Percentiles rank a stretch among this genome's conserved stretches.
Evolutionary conservation across 1,140 invertebrate species (phyloP).

Genomic region (Euura saliciscinereae): DNA sequence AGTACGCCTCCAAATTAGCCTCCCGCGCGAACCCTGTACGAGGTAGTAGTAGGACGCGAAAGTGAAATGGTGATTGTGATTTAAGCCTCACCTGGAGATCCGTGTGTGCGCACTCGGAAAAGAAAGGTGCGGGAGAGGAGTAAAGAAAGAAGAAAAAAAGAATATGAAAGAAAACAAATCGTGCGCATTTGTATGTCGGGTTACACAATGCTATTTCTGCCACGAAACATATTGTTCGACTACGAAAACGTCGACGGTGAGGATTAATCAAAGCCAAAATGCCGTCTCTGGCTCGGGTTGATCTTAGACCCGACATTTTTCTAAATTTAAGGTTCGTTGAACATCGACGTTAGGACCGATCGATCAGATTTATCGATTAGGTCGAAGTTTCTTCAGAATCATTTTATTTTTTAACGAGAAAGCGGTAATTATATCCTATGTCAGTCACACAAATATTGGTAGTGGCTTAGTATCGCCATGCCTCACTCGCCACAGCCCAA

Average conservation of each 20-base stretch:
- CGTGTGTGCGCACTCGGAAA: background rate
- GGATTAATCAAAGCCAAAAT: constrained; percentile 1
- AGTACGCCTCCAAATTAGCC: background rate
- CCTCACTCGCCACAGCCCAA: background rate
- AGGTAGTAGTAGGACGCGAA: background rate
- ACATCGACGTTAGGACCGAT: background rate
- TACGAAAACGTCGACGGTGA: background rate
- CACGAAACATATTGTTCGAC: background rate
- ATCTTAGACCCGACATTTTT: background rate
- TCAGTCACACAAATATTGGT: background rate
- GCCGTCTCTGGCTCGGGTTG: background rate
- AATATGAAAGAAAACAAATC: too few species aligned
- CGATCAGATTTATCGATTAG: background rate
- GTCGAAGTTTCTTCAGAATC: background rate
- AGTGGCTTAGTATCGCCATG: background rate
- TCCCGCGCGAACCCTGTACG: background rate
- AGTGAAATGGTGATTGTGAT: background rate
- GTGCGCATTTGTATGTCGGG: background rate
- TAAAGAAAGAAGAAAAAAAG: too few species aligned
- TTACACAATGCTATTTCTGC: constrained; percentile 7
- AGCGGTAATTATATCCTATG: background rate
- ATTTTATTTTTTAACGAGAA: constrained; percentile 1
- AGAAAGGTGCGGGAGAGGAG: too few species aligned
- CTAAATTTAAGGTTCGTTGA: background rate
- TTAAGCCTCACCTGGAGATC: background rate